These are phyloP conservation scores for Merops nubicus DNA, from an alignment of 2,113 vertebrate genomes.

Conservation along the genomic window DNA sequence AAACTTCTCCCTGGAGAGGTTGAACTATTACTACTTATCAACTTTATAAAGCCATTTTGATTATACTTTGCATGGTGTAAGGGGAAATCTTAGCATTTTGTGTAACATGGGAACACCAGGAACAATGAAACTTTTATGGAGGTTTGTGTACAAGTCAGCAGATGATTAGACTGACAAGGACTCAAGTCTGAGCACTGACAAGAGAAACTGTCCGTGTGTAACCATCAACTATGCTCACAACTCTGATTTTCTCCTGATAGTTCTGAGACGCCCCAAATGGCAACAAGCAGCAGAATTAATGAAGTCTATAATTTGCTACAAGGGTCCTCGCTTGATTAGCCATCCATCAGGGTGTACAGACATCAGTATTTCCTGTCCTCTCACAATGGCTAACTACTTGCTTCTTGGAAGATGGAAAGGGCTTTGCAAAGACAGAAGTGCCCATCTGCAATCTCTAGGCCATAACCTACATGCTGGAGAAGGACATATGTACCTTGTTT, in stretches of 20 bases:
- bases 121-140: background rate
- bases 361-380: background rate
- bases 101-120: background rate
- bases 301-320: background rate
- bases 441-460: background rate
- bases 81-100: background rate
- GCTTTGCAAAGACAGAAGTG: slow-evolving; percentile 17
- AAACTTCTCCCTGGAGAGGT: background rate
- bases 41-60: background rate
- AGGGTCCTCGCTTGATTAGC: background rate
- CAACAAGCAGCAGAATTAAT: background rate
- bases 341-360: background rate
- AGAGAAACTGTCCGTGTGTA: background rate
- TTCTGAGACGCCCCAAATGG: background rate
- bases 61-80: background rate
- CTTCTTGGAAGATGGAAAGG: background rate
- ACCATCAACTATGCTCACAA: background rate
- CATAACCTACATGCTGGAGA: background rate
- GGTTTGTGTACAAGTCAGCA: background rate
- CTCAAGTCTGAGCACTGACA: background rate
- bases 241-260: background rate
- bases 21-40: background rate
- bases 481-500: background rate
- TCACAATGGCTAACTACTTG: background rate
- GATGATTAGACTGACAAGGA: background rate